These are phyloP conservation scores for Penaeus vannamei DNA, from an alignment of 1,140 invertebrate genomes.

Conservation along the genomic window DNA sequence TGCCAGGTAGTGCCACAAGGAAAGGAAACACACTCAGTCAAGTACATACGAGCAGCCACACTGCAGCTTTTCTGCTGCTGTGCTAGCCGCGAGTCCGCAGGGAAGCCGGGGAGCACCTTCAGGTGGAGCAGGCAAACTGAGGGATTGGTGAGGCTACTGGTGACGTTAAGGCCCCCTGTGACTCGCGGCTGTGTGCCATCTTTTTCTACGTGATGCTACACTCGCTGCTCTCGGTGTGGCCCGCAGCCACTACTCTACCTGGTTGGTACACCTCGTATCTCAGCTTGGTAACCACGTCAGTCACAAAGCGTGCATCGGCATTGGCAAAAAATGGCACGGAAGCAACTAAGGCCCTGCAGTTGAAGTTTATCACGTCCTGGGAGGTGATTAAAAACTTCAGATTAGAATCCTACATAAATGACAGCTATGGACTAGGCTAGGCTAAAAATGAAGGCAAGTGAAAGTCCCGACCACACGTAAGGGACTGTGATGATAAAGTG, in stretches of 20 bases:
- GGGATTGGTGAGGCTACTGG: too few relatives aligned
- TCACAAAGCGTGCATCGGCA: slow-evolving; percentile 98
- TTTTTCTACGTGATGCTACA: slow-evolving; percentile 65
- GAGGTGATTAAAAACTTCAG: slow-evolving; percentile 69
- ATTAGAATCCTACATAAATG: slow-evolving; percentile 61
- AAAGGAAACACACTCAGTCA: slow-evolving; percentile 59
- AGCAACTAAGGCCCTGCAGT: slow-evolving; percentile 96
- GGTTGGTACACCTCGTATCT: slow-evolving; percentile 99
- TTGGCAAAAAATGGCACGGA: slow-evolving; percentile 99
- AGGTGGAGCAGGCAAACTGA: too few relatives aligned
- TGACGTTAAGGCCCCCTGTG: slow-evolving; percentile 18
- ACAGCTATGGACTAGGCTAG: slow-evolving; percentile 51
- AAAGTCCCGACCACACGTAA: slow-evolving; percentile 66
- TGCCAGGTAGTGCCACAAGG: slow-evolving; percentile 61
- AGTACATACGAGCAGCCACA: slow-evolving; percentile 55
- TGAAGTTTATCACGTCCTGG: slow-evolving; percentile 98
- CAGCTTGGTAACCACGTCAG: slow-evolving; percentile 97
- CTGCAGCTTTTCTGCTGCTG: slow-evolving; percentile 41
- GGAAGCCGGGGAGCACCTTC: too few relatives aligned
- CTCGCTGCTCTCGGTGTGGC: slow-evolving; percentile 62
- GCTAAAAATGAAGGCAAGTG: slow-evolving; percentile 56
- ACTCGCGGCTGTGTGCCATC: slow-evolving; percentile 50
- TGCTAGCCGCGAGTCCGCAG: slow-evolving; percentile 47
- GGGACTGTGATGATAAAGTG: slow-evolving; percentile 41
- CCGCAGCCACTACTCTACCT: slow-evolving; percentile 75